A percentile compares a stretch with the other conserved stretches of the same genome.
phyloP scores from a whole-genome alignment of 2,797 vertebrate species.

The Micromesistius poutassou region DNA sequence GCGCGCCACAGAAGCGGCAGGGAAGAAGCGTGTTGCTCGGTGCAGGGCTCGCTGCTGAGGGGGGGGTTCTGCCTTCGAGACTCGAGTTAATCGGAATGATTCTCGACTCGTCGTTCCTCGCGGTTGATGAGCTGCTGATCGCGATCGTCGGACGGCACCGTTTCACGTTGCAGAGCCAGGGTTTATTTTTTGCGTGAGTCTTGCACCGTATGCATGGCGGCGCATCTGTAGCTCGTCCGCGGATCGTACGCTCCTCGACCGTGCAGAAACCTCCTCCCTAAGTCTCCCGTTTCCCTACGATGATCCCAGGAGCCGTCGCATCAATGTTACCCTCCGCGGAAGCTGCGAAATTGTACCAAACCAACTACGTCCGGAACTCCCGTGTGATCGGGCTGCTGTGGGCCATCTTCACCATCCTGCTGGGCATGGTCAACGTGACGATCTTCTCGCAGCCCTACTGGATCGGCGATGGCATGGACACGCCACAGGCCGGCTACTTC shows the following conservation, averaged over 20 bases:
- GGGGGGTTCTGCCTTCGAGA: not conserved
- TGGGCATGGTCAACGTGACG: constrained; percentile 93
- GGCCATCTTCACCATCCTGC: constrained; percentile 96
- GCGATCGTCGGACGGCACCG: constrained; percentile 53
- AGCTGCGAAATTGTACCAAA: constrained; percentile 93
- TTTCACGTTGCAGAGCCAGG: not conserved
- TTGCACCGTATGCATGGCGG: constrained; percentile 29
- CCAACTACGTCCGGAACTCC: constrained; percentile 94
- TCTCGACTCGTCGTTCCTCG: not conserved
- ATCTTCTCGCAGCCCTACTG: constrained; percentile 97
- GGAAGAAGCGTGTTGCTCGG: constrained; percentile 25
- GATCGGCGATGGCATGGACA: constrained; percentile 94
- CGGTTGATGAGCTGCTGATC: constrained; percentile 33
- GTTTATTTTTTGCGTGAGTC: not conserved
- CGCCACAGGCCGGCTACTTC: constrained; percentile 94
- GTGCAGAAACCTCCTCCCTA: constrained; percentile 32
- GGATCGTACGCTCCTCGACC: not conserved
- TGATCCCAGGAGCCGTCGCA: constrained; percentile 78
- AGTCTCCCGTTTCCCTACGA: constrained; percentile 52
- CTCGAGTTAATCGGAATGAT: not conserved
- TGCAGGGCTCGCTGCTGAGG: constrained; percentile 11
- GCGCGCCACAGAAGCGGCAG: constrained; percentile 27
- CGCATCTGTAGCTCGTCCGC: constrained; percentile 31
- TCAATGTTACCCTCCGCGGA: constrained; percentile 93
- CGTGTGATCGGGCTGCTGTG: constrained; percentile 92